Evolutionary conservation across 2,888 invertebrate genomes (phyloP), one percentile per base, ranked within the genome.

Genomic region (Omphaloscelis lunosa): DNA sequence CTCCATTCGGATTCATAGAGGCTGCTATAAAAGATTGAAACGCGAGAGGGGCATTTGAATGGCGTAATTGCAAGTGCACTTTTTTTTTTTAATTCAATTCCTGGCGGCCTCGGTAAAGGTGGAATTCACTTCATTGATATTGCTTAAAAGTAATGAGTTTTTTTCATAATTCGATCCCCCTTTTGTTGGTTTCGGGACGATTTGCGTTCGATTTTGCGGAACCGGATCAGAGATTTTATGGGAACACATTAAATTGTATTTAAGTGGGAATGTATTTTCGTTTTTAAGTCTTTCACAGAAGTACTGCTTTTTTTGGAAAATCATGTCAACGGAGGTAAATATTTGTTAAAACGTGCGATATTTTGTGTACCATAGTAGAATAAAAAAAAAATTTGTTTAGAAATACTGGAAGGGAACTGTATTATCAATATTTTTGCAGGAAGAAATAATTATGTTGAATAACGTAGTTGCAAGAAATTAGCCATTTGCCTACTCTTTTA

Each of bases 11-110:
- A 94, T 92, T 95, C 95, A 95, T 94, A 95, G 94, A 94, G 94
- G 93, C 95, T 94, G 94, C 94, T 92, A 96, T 95, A 96, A 96
- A 96, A 94, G 96, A 95, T 96, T 96, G 96, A 96, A 96, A 96
- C 95, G 95, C 93, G 95, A 95, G 96, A 95, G 96, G 95, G 95
- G 94, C 90, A 94, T 94, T 95, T 96, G 95, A 96, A 96, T 95
- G 92, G 95, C 92, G 95, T 96, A 96, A 96, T 96, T 96, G 96
- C 96, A 94, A 96, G 95, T 96, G 96, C 96, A 95, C 92, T 94
- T 92, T 92, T 93, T 92, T 93, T 85, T 92, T 95, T 95, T 94
- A 95, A 95, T 95, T 94, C 94, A 95, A 95, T 95, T 95, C 95
- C 94, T 93, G 95, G 95, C 95, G 96, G 96, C 94, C 90, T 91